phyloP scores from a whole-genome alignment of 1,140 invertebrate genomes.

The Cydia amplana region DNA sequence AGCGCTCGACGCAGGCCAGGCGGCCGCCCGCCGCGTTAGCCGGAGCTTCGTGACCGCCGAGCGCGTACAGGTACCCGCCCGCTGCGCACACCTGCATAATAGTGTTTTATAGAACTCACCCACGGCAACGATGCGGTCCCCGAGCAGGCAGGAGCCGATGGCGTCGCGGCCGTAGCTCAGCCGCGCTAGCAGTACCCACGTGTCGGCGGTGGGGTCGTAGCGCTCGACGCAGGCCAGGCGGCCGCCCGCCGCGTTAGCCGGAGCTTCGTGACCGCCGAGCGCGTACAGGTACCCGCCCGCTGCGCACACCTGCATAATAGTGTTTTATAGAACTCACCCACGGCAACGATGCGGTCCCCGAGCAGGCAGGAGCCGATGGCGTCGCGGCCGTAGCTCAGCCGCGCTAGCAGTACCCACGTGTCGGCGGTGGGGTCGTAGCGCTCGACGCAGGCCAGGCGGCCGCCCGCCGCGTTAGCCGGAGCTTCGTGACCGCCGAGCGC shows the following conservation, averaged over 20 bases:
- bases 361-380: slow-evolving; percentile 94
- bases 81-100: slow-evolving; percentile 84
- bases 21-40: slow-evolving; percentile 88
- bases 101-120: slow-evolving; percentile 75
- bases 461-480: slow-evolving; percentile 87
- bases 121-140: slow-evolving; percentile 93
- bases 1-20: slow-evolving; percentile 96
- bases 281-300: slow-evolving; percentile 91
- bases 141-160: slow-evolving; percentile 93
- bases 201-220: slow-evolving; percentile 88
- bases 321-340: slow-evolving; percentile 80
- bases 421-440: slow-evolving; percentile 90
- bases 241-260: slow-evolving; percentile 88
- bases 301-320: slow-evolving; percentile 82
- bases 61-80: slow-evolving; percentile 90
- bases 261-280: slow-evolving; percentile 94
- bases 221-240: slow-evolving; percentile 96
- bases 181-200: slow-evolving; percentile 93
- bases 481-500: no score
- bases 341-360: slow-evolving; percentile 92
- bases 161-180: slow-evolving; percentile 93
- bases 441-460: slow-evolving; percentile 95
- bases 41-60: slow-evolving; percentile 95
- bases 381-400: slow-evolving; percentile 92
- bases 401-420: slow-evolving; percentile 93